phyloP scores from a whole-genome alignment of 1,140 invertebrate species.

The Caenorhabditis remanei region DNA sequence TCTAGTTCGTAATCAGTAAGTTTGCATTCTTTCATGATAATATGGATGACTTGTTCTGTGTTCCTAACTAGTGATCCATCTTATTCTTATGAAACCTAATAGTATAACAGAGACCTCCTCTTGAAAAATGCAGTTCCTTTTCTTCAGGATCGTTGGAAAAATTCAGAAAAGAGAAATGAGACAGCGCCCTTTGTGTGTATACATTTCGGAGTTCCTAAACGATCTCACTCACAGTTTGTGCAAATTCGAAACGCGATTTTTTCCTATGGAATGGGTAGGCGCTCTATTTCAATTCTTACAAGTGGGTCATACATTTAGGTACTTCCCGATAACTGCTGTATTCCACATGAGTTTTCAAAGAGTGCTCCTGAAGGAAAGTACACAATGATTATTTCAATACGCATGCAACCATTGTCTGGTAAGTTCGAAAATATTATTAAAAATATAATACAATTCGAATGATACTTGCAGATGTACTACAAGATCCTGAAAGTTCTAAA shows the following conservation, averaged over 20 bases:
- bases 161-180: neutral
- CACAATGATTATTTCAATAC: neutral
- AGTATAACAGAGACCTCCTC: no score
- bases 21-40: no score
- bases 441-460: neutral
- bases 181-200: neutral
- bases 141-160: no score
- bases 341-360: neutral
- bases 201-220: neutral
- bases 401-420: neutral
- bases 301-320: neutral
- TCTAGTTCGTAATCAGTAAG: neutral
- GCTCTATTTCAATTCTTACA: neutral
- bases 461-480: neutral
- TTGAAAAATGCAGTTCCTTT: no score
- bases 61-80: no score
- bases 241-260: neutral
- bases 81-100: no score
- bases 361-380: neutral
- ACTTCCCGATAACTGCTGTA: neutral
- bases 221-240: neutral
- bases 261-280: constrained; percentile 3
- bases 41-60: no score
- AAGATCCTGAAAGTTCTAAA: neutral
- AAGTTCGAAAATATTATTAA: neutral